These are phyloP conservation scores for Muscina levida DNA, from an alignment of 2,888 invertebrate genomes.

Conservation along the genomic window DNA sequence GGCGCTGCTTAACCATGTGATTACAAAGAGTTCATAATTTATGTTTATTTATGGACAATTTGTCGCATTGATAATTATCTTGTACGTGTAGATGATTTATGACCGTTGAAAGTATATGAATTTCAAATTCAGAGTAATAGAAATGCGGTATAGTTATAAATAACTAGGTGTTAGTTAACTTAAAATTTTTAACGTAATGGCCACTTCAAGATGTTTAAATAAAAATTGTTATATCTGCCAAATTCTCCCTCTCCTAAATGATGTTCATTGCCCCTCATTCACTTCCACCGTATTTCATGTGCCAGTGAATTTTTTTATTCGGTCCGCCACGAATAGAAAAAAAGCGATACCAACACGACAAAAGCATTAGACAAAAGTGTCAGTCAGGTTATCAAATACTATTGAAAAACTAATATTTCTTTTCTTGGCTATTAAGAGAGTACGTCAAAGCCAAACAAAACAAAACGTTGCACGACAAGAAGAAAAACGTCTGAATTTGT, in stretches of 20 bases:
- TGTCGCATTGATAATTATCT: constrained; percentile 62
- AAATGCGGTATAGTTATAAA: too few relatives aligned
- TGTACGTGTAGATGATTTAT: constrained; percentile 59
- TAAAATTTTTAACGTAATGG: too few relatives aligned
- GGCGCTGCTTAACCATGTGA: constrained; percentile 55
- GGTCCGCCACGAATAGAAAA: constrained; percentile 25
- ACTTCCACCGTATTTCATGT: constrained; percentile 10
- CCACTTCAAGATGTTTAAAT: too few relatives aligned
- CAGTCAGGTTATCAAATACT: constrained; percentile 73
- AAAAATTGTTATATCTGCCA: too few relatives aligned
- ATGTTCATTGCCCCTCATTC: not conserved
- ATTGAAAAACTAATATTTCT: constrained; percentile 76
- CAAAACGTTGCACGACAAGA: constrained; percentile 32
- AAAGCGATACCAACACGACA: constrained; percentile 65
- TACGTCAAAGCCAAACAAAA: constrained; percentile 15
- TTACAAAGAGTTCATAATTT: constrained; percentile 53
- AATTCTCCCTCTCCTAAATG: not conserved
- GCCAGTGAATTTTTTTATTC: constrained; percentile 27
- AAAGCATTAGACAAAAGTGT: constrained; percentile 70
- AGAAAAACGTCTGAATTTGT: not conserved
- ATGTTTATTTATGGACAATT: constrained; percentile 54
- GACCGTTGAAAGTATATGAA: too few relatives aligned
- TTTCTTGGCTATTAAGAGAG: constrained; percentile 71
- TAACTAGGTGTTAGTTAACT: too few relatives aligned
- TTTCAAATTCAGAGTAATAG: too few relatives aligned